These are phyloP conservation scores for Odontamblyopus rebecca DNA, from an alignment of 2,797 vertebrate species.

Conservation along the genomic window DNA sequence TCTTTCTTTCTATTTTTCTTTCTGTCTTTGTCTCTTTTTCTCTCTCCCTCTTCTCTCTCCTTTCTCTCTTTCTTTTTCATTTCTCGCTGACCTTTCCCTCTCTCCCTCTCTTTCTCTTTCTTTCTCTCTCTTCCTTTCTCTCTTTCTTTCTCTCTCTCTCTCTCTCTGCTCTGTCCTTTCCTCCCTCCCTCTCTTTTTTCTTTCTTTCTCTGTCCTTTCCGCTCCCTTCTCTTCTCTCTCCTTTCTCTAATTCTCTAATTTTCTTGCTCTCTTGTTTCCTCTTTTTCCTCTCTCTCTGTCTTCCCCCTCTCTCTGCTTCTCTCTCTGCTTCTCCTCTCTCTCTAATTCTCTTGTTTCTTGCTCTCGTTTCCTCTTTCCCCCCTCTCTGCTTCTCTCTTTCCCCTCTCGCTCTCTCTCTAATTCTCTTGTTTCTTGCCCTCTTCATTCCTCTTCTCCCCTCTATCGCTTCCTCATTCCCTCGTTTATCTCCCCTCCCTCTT, in stretches of 20 bases:
- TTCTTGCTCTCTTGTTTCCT: conserved; percentile 37
- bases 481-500: conserved; percentile 45
- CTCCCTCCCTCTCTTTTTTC: conserved; percentile 32
- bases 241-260: conserved; percentile 30
- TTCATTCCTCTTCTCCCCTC: conserved; percentile 46
- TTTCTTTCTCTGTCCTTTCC: too few species aligned
- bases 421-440: conserved; percentile 47
- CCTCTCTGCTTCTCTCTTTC: conserved; percentile 51
- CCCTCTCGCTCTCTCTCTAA: conserved; percentile 44
- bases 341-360: conserved; percentile 48
- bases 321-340: conserved; percentile 40
- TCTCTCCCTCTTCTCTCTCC: too few species aligned
- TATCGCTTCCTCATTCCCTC: conserved; percentile 47
- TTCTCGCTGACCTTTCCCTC: too few species aligned
- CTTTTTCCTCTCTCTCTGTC: conserved; percentile 33
- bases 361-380: conserved; percentile 33
- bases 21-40: too few species aligned
- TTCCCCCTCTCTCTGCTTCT: conserved; percentile 19
- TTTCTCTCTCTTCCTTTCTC: background rate
- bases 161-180: conserved; percentile 49
- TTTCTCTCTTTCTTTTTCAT: too few species aligned
- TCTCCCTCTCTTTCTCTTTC: too few species aligned
- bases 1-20: too few species aligned
- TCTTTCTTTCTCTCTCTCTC: conserved; percentile 39
- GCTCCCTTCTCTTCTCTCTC: conserved; percentile 15